These are phyloP conservation scores for Camponotus floridanus DNA, from an alignment of 1,140 invertebrate genomes.

Conservation along the genomic window DNA sequence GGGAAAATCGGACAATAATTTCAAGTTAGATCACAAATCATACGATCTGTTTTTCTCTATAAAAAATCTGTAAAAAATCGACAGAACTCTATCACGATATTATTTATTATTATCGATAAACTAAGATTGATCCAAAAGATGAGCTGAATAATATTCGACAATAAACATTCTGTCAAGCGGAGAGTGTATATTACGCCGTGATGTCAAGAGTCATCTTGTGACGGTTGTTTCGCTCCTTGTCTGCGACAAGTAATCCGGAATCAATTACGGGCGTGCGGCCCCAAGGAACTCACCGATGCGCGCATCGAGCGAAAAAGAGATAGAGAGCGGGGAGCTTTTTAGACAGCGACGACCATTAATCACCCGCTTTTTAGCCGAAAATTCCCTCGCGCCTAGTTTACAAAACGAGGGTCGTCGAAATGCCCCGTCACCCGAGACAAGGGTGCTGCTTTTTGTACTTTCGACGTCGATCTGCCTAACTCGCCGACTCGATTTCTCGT, in stretches of 20 bases:
- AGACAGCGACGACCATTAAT: slow-evolving; percentile 83
- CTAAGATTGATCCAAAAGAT: not conserved
- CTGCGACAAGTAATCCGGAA: slow-evolving; percentile 80
- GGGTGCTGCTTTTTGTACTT: slow-evolving; percentile 79
- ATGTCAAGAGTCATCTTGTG: slow-evolving; percentile 68
- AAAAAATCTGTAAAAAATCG: not conserved
- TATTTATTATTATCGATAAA: not conserved
- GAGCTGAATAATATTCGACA: not conserved
- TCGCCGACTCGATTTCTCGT: slow-evolving; percentile 59
- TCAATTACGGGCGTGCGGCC: slow-evolving; percentile 80
- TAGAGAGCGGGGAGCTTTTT: slow-evolving; percentile 73
- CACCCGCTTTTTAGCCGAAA: slow-evolving; percentile 84
- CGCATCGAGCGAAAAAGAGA: slow-evolving; percentile 43
- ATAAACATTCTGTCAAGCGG: slow-evolving; percentile 20
- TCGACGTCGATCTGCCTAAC: slow-evolving; percentile 65
- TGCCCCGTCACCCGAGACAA: slow-evolving; percentile 83
- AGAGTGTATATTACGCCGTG: slow-evolving; percentile 55
- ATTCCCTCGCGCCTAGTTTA: slow-evolving; percentile 85
- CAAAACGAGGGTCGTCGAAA: slow-evolving; percentile 83
- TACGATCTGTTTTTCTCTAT: not conserved
- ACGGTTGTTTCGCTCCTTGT: slow-evolving; percentile 63
- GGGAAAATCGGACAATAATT: slow-evolving; percentile 3
- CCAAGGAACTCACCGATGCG: slow-evolving; percentile 74
- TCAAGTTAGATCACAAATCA: not conserved
- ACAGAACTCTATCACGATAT: not conserved